Conservation (phyloP, 1,140 invertebrate genomes). For the Drosophila azteca region DNA sequence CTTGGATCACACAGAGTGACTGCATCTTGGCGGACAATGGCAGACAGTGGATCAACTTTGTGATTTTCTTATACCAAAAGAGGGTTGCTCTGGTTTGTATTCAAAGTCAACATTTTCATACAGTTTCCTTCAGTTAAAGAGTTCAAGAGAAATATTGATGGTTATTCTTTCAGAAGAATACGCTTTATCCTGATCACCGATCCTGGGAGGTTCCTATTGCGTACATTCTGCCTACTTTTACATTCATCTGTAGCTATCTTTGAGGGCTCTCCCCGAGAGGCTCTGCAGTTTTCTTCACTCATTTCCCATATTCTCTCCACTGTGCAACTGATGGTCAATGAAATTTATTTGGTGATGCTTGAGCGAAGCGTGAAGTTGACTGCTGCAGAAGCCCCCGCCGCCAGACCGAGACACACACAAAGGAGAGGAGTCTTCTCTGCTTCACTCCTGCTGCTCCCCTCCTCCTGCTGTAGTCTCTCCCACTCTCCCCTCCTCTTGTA, state of each 20-base stretch:
- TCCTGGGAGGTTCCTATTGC: no score
- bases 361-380: constrained; percentile 82
- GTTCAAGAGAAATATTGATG: no score
- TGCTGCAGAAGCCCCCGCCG: constrained; percentile 73
- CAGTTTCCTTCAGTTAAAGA: neutral
- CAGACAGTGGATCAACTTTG: constrained; percentile 22
- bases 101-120: neutral
- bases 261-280: no score
- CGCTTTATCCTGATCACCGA: no score
- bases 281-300: no score
- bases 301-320: constrained; percentile 20
- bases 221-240: neutral
- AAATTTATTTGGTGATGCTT: constrained; percentile 83
- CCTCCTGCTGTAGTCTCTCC: neutral
- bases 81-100: no score
- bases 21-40: constrained; percentile 48
- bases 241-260: no score
- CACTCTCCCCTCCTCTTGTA: neutral
- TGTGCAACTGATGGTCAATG: constrained; percentile 72
- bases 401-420: constrained; percentile 30
- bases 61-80: neutral
- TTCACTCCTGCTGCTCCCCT: neutral
- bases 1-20: constrained; percentile 73
- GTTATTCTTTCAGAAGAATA: no score
- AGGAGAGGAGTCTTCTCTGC: constrained; percentile 18